Conservation (phyloP, 2,113 vertebrate genomes). For the Neoarius graeffei region DNA sequence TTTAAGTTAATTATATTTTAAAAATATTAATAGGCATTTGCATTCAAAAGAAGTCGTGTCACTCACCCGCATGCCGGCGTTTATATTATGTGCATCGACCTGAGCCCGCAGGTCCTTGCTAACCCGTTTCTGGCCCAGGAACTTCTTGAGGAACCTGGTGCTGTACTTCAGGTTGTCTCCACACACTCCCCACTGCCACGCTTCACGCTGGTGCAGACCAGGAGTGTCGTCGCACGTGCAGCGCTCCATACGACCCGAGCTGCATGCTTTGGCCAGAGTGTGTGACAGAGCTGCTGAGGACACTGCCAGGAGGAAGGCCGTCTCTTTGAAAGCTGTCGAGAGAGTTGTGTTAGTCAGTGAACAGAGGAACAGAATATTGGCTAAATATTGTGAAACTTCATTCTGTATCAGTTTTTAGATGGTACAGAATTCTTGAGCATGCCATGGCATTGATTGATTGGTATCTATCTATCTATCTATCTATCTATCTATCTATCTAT, state of each 20-base stretch:
- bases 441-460: background rate
- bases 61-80: slow-evolving; percentile 91
- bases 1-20: background rate
- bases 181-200: slow-evolving; percentile 98
- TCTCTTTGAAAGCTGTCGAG: slow-evolving; percentile 90
- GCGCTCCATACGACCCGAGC: slow-evolving; percentile 95
- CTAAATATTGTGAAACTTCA: background rate
- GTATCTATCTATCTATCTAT: background rate
- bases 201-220: slow-evolving; percentile 90
- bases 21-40: background rate
- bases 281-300: slow-evolving; percentile 92
- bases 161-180: slow-evolving; percentile 98
- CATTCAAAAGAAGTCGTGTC: background rate
- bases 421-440: background rate
- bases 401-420: background rate
- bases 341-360: background rate
- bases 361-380: background rate
- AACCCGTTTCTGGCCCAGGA: slow-evolving; percentile 89
- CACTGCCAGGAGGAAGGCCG: slow-evolving; percentile 90
- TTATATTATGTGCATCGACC: slow-evolving; percentile 92
- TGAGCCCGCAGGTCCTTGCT: slow-evolving; percentile 93
- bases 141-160: slow-evolving; percentile 94
- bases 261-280: slow-evolving; percentile 91
- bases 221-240: slow-evolving; percentile 97
- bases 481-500: slow-evolving; percentile 5